Base-by-base conservation (phyloP, 2,113 vertebrate genomes). In the Triplophysa dalaica region DNA sequence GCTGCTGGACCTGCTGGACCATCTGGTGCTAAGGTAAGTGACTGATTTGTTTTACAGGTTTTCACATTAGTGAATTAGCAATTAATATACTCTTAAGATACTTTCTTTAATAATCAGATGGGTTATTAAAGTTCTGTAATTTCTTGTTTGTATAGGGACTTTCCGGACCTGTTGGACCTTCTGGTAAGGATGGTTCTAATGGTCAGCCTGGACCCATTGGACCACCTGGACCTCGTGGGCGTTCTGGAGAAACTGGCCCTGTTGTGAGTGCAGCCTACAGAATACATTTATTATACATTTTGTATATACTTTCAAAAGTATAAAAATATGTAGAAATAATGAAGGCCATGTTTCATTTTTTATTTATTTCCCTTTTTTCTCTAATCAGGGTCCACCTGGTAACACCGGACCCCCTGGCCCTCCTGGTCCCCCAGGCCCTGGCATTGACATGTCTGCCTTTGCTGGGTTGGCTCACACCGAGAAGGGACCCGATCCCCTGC, bases 361-460 rank as follows among this genome's bases (percentile, higher is more conserved):
- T 1, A 9, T 7, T 19, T 61, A 76, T n/a, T 13, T 56, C 54
- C 81, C 54, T 26, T 41, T 61, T 11, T 75, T 22, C 63, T n/a
- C 4, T 69, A 38, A 65, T 60, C 80, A 99, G 97, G 97, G 97
- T 87, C 96, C 98, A 84, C 95, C 97, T 11, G 97, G 98, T 79
- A 96, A 94, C 65, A 43, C 96, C 0, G 98, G 97, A 14, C 97
- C 96, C 2, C 97, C 98, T 2, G 98, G 98, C 6, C 97, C 96
- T 82, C 98, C 98, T 0, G 98, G 98, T 0, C 96, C 98, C 41
- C 97, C 98, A 0, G 98, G 98, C 75, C 95, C 97, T 0, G 98
- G 98, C 63, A 99, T 99, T 1, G 98, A 99, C 90, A 96, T 99
- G 95, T 98, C 97, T 0, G 97, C 97, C 8, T 98, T 98, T 0